These are phyloP conservation scores for Morpho deidamia DNA, from an alignment of 2,888 invertebrate species.

Conservation along the genomic window DNA sequence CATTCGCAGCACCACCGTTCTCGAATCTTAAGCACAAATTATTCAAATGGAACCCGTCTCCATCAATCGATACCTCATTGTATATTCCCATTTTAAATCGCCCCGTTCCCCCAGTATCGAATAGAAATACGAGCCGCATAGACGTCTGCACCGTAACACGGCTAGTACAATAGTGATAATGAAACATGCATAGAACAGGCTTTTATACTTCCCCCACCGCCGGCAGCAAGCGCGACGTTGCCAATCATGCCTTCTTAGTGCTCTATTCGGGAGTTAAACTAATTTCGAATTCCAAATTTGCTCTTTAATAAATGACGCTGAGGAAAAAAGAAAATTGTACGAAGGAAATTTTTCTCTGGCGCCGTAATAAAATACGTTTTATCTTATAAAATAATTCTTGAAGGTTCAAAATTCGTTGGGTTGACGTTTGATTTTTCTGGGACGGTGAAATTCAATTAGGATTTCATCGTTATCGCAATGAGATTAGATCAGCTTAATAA, in stretches of 20 bases:
- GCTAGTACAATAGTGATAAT: constrained; percentile 39
- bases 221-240: constrained; percentile 28
- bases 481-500: constrained; percentile 1
- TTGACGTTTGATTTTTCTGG: not conserved
- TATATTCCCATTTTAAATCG: constrained; percentile 60
- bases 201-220: constrained; percentile 30
- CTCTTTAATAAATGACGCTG: constrained; percentile 8
- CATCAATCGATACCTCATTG: constrained; percentile 53
- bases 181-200: constrained; percentile 38
- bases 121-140: constrained; percentile 36
- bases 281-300: constrained; percentile 46
- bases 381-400: not conserved
- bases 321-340: constrained; percentile 8
- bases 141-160: constrained; percentile 47
- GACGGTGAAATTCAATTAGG: constrained; percentile 3
- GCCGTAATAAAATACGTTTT: not conserved
- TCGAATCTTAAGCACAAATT: constrained; percentile 33
- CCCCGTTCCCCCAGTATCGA: constrained; percentile 32
- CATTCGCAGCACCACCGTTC: constrained; percentile 28
- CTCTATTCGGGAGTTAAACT: constrained; percentile 40
- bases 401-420: not conserved
- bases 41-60: constrained; percentile 32
- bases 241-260: constrained; percentile 45
- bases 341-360: constrained; percentile 4
- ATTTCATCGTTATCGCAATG: constrained; percentile 1